Conservation (phyloP, 2,797 vertebrate genomes). For the Bradypodion ventrale region DNA sequence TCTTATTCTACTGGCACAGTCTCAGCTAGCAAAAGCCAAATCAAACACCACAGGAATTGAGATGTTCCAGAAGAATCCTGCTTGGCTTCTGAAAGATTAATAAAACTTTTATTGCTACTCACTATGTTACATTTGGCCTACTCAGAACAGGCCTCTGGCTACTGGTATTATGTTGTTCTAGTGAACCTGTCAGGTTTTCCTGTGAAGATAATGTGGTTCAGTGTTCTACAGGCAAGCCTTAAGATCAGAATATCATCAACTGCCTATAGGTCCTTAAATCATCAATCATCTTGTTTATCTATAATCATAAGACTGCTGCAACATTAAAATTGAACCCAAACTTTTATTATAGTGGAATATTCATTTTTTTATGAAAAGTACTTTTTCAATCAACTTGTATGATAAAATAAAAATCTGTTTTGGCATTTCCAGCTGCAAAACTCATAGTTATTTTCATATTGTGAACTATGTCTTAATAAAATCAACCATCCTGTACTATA, state of each 20-base stretch:
- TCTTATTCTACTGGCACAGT: neutral
- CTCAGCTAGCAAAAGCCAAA: neutral
- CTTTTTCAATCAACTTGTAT: slow-evolving; percentile 28
- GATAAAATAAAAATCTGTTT: neutral
- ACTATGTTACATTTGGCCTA: neutral
- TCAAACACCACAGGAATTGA: neutral
- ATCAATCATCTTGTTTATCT: neutral
- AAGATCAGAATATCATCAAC: neutral
- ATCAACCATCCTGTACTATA: slow-evolving; percentile 22
- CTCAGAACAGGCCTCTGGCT: neutral
- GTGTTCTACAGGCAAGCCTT: neutral
- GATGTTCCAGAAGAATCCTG: neutral
- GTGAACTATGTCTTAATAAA: slow-evolving; percentile 10
- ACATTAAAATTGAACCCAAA: neutral
- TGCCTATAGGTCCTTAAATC: neutral
- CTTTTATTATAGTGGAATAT: slow-evolving; percentile 1
- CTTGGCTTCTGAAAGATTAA: neutral
- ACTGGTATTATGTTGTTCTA: neutral
- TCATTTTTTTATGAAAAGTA: neutral
- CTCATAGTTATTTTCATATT: slow-evolving; percentile 17
- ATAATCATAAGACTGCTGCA: neutral
- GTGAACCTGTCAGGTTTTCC: neutral
- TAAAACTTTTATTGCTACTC: neutral
- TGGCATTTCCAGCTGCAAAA: slow-evolving; percentile 18
- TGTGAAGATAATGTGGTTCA: neutral